Conservation (phyloP, 2,888 invertebrate genomes). For the Cryptocephalus primarius region DNA sequence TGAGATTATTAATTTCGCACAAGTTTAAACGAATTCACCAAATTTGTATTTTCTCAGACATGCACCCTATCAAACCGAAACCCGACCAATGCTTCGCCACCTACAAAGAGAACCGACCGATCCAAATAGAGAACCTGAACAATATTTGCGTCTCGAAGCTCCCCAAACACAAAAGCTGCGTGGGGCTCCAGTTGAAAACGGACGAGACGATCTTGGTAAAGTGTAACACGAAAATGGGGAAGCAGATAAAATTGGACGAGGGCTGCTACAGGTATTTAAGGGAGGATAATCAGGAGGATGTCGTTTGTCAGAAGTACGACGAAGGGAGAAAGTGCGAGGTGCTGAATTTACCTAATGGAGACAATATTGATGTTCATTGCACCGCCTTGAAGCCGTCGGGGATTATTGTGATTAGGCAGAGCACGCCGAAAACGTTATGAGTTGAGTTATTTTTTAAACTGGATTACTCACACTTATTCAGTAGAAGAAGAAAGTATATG, state of each 20-base stretch:
- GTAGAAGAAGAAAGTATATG: no score
- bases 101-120: constrained; percentile 2
- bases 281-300: constrained; percentile 1
- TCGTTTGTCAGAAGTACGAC: constrained; percentile 5
- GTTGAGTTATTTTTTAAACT: no score
- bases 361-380: constrained; percentile 6
- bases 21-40: no score
- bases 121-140: constrained; percentile 1
- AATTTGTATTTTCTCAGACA: no score
- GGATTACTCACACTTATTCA: no score
- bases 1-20: no score
- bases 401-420: background rate
- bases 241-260: background rate
- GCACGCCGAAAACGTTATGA: background rate
- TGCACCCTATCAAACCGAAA: constrained; percentile 5
- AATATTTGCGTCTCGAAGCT: constrained; percentile 2
- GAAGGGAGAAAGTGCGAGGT: constrained; percentile 4
- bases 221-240: constrained; percentile 2
- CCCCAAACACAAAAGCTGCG: constrained; percentile 3
- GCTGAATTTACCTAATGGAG: constrained; percentile 1
- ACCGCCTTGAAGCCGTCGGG: background rate
- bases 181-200: constrained; percentile 4
- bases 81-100: constrained; percentile 4
- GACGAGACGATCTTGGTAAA: constrained; percentile 4
- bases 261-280: constrained; percentile 6